These are phyloP conservation scores for Discoglossus pictus DNA, from an alignment of 2,797 vertebrate genomes.

Conservation along the genomic window DNA sequence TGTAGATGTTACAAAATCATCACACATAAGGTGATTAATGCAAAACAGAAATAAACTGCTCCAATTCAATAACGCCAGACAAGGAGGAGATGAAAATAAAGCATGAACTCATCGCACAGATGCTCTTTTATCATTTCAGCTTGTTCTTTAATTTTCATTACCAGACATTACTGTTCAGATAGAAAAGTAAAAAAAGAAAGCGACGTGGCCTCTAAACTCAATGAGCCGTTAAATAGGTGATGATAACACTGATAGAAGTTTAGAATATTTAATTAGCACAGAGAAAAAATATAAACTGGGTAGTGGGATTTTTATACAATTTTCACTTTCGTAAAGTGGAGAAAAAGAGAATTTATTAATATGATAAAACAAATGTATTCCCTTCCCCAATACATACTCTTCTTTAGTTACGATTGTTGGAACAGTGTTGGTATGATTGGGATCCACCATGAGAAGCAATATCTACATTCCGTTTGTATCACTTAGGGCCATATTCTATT, in stretches of 20 bases:
- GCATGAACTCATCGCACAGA: conserved; percentile 12
- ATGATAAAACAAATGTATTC: conserved; percentile 6
- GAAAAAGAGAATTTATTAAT: background rate
- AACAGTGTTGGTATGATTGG: too few relatives aligned
- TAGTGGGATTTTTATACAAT: too few relatives aligned
- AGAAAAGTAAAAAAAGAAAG: background rate
- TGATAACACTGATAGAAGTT: background rate
- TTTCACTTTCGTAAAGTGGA: too few relatives aligned
- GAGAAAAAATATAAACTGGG: too few relatives aligned
- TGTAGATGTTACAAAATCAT: conserved; percentile 18
- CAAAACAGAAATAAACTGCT: conserved; percentile 4
- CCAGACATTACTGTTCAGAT: conserved; percentile 2
- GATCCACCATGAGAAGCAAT: too few relatives aligned
- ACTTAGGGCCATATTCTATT: too few relatives aligned
- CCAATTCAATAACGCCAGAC: conserved; percentile 23
- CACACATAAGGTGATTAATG: conserved; percentile 1
- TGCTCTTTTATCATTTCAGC: conserved; percentile 37
- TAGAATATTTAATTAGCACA: conserved; percentile 10
- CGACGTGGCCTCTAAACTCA: background rate
- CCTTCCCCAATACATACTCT: conserved; percentile 10
- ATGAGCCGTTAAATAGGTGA: conserved; percentile 4
- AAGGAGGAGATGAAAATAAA: background rate
- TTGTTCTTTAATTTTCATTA: conserved; percentile 44
- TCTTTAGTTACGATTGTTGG: background rate
- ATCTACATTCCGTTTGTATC: too few relatives aligned